phyloP scores from a whole-genome alignment of 2,888 invertebrate species.

The Drosophila rubida region DNA sequence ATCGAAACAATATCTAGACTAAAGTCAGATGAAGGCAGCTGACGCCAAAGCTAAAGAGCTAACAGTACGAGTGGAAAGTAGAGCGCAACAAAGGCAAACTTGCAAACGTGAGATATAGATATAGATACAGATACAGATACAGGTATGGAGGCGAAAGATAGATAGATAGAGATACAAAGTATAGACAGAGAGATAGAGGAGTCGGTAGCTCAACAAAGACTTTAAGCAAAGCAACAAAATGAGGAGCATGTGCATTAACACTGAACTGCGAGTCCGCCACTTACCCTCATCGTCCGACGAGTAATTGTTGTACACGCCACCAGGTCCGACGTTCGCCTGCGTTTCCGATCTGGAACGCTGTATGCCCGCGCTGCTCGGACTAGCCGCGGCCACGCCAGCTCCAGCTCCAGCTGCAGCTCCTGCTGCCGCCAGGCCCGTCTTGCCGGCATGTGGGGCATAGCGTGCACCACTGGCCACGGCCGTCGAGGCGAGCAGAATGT shows the following conservation, averaged over 20 bases:
- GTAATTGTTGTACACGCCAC: conserved; percentile 90
- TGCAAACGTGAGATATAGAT: conserved; percentile 38
- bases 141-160: conserved; percentile 11
- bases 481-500: conserved; percentile 80
- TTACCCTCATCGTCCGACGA: conserved; percentile 97
- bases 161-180: conserved; percentile 10
- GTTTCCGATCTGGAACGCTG: conserved; percentile 85
- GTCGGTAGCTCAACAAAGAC: conserved; percentile 53
- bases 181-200: conserved; percentile 15
- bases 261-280: conserved; percentile 73
- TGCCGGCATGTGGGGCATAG: conserved; percentile 65
- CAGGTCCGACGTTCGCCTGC: conserved; percentile 85
- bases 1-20: conserved; percentile 7
- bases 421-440: conserved; percentile 42
- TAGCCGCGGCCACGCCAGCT: conserved; percentile 12
- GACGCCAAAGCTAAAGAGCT: conserved; percentile 33
- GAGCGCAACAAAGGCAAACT: conserved; percentile 50
- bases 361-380: conserved; percentile 64
- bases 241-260: conserved; percentile 43
- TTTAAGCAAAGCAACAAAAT: conserved; percentile 67
- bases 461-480: conserved; percentile 80
- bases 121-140: conserved; percentile 10
- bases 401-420: conserved; percentile 16
- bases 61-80: conserved; percentile 48
- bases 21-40: conserved; percentile 14